These are phyloP conservation scores for Gadus macrocephalus DNA, from an alignment of 2,113 vertebrate species.

Conservation along the genomic window DNA sequence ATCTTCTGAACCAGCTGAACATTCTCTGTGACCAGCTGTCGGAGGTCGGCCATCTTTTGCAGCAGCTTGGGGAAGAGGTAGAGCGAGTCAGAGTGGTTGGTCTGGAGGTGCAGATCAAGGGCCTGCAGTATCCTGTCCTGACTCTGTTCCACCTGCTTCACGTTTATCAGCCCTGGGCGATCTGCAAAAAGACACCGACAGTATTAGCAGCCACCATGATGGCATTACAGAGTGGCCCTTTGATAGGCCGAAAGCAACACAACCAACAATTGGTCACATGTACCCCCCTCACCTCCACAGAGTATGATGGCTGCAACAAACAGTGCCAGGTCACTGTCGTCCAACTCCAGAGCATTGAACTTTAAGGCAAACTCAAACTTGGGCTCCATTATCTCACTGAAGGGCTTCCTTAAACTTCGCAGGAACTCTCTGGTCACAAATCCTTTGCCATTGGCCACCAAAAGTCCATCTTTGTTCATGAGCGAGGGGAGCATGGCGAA, in stretches of 20 bases:
- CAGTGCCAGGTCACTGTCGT: slow-evolving; percentile 96
- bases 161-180: slow-evolving; percentile 93
- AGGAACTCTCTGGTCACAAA: slow-evolving; percentile 97
- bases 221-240: not conserved
- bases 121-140: slow-evolving; percentile 93
- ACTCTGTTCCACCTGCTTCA: slow-evolving; percentile 95
- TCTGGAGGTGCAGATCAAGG: slow-evolving; percentile 90
- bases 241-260: not conserved
- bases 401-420: slow-evolving; percentile 92
- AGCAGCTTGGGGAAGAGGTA: slow-evolving; percentile 99
- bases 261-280: no score
- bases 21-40: slow-evolving; percentile 95
- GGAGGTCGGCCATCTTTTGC: slow-evolving; percentile 98
- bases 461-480: slow-evolving; percentile 96
- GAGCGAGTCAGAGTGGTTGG: slow-evolving; percentile 89
- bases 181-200: slow-evolving; percentile 66
- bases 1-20: slow-evolving; percentile 96
- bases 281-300: slow-evolving; percentile 85
- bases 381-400: slow-evolving; percentile 96
- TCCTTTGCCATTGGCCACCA: slow-evolving; percentile 93
- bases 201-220: not conserved
- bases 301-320: slow-evolving; percentile 98
- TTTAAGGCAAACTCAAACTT: slow-evolving; percentile 98
- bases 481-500: slow-evolving; percentile 97
- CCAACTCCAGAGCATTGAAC: slow-evolving; percentile 95